Percentiles rank a stretch among this genome's conserved stretches.
phyloP scores from a whole-genome alignment of 2,113 vertebrate species.

The Strigops habroptila region DNA sequence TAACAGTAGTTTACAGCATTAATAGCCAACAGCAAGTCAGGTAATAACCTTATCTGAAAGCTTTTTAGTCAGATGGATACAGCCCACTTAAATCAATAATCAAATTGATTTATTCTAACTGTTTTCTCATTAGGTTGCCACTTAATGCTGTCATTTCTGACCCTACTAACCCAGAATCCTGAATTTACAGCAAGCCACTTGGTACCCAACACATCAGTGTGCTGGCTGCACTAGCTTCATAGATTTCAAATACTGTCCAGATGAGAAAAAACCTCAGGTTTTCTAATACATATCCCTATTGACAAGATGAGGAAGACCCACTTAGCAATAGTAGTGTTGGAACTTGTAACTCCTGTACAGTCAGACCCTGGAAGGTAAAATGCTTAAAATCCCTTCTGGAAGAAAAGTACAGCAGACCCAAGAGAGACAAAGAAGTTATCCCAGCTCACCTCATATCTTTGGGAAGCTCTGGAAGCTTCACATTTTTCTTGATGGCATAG shows the following conservation, averaged over 20 bases:
- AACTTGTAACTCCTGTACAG: neutral
- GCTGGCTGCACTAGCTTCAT: neutral
- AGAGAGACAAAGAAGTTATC: neutral
- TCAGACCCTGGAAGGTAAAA: neutral
- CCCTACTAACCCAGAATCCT: neutral
- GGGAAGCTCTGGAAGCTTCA: slow-evolving; percentile 76
- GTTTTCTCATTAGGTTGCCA: neutral
- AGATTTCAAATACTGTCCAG: neutral
- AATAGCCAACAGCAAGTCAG: neutral
- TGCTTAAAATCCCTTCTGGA: neutral
- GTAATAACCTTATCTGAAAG: neutral
- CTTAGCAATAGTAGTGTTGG: neutral
- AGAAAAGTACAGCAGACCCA: neutral
- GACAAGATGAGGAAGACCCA: neutral
- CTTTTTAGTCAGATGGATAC: neutral
- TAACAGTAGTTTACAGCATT: neutral
- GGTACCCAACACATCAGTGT: neutral
- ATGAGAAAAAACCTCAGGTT: neutral
- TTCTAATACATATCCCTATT: neutral
- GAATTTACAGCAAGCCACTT: neutral
- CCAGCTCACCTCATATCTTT: slow-evolving; percentile 84
- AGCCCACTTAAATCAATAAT: neutral
- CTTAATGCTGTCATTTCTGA: neutral
- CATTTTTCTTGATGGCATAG: slow-evolving; percentile 74
- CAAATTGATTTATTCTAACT: neutral